Evolutionary conservation across 2,797 vertebrate species (phyloP), one percentile per base, ranked within the genome.

Genomic region (Sternarchorhynchus goeldii): DNA sequence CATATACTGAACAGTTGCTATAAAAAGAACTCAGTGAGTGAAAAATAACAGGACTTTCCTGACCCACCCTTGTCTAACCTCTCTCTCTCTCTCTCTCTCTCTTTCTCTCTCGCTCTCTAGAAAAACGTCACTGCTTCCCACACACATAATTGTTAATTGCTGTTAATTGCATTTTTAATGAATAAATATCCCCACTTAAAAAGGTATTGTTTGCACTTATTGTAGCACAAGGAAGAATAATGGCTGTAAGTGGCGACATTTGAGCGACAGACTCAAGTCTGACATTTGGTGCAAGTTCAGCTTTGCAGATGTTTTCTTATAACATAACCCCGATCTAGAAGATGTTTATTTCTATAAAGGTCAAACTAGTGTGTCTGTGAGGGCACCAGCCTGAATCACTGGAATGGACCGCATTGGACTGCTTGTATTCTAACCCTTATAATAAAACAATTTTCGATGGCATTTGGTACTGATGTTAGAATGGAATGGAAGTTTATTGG

Each of bases 1-100:
- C 71, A 69, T 76, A 74, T 79, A 75, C 36, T 77, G 59, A 77
- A 78, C 71, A 70, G 81, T 79, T 70, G 74, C 68, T 76, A 29
- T n/a, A 25, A 59, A 39, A 77, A 63, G 58, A 36, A 36, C 32
- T 25, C 17, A 14, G 45, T 25, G 32, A 76, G 31, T 59, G 25
- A 80, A 63, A 78, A 77, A 77, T 39, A 76, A 73, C 21, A 36
- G 29, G 29, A 63, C 17, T 78, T 80, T 78, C 80, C 77, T 70
- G 60, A 58, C 58, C 77, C 74, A 25, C 71, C 74, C 71, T 75
- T 75, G 32, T 18, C 25, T 39, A 36, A 20, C 4, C 62, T 18
- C 17, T 3, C 25, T 6, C 62, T 67, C 68, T 63, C 2, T 25
- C 20, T 6, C 3, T 20, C 5, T 21, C 18, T 20, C 21, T 41